Evolutionary conservation across 2,888 invertebrate species (phyloP).

Genomic region (Catocala sponsa): DNA sequence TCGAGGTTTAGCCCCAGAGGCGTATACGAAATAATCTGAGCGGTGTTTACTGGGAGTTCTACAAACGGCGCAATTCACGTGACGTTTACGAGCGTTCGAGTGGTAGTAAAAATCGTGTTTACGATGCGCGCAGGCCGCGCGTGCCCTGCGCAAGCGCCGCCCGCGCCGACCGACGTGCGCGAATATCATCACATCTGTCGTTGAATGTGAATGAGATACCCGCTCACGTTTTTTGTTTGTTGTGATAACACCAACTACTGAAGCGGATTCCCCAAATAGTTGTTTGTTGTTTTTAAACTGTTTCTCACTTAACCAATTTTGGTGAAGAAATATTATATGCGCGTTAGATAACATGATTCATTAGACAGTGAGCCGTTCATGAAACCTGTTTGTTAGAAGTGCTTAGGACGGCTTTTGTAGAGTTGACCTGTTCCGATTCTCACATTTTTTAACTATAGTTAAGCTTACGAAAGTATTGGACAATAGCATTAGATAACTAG

Average conservation of each 20-base stretch:
- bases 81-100: conserved; percentile 86
- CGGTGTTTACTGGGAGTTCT: conserved; percentile 85
- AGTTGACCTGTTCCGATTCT: background rate
- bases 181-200: conserved; percentile 74
- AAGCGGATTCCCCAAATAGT: conserved; percentile 46
- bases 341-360: conserved; percentile 5
- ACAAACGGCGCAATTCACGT: conserved; percentile 86
- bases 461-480: no score
- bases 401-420: background rate
- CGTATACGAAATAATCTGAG: conserved; percentile 86
- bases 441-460: background rate
- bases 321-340: conserved; percentile 4
- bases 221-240: conserved; percentile 51
- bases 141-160: conserved; percentile 67
- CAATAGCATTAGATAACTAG: no score
- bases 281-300: conserved; percentile 35
- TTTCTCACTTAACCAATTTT: conserved; percentile 16
- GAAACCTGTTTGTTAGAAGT: background rate
- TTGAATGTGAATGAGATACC: conserved; percentile 69
- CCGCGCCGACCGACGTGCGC: conserved; percentile 49
- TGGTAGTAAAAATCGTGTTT: conserved; percentile 87
- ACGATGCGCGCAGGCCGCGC: conserved; percentile 73
- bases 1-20: conserved; percentile 84
- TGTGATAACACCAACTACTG: conserved; percentile 55
- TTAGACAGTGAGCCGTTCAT: background rate